phyloP scores from a whole-genome alignment of 53 echinoderm and acorn worm species.

The Patiria pectinifera region DNA sequence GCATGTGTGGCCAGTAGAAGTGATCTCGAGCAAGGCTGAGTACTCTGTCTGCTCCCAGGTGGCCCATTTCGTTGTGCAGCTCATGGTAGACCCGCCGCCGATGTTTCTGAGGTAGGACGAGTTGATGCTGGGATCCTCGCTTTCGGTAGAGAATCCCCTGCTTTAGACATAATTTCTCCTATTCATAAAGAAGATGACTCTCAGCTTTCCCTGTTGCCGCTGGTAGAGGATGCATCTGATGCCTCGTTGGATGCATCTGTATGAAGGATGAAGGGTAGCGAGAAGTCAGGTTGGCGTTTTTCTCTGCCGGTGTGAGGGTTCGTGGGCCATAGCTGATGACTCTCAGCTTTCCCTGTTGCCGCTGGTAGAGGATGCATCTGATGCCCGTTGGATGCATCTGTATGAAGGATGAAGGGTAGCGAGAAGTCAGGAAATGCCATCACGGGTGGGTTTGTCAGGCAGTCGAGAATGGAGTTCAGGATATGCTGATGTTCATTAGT shows the following conservation, averaged over 20 bases:
- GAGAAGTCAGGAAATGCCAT: constrained; percentile 70
- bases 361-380: constrained; percentile 70
- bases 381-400: constrained; percentile 72
- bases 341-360: constrained; percentile 55
- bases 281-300: constrained; percentile 74
- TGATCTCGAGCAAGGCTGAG: constrained; percentile 48
- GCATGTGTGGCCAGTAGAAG: too few relatives aligned
- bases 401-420: constrained; percentile 69
- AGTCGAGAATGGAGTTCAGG: constrained; percentile 54
- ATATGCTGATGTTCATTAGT: constrained; percentile 54
- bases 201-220: too few relatives aligned
- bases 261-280: too few relatives aligned
- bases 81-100: constrained; percentile 40
- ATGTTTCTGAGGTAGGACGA: constrained; percentile 43
- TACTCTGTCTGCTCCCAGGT: constrained; percentile 67
- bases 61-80: constrained; percentile 73
- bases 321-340: constrained; percentile 69
- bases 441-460: constrained; percentile 52
- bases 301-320: constrained; percentile 65
- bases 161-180: constrained; percentile 46
- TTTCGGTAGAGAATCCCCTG: constrained; percentile 55
- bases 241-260: too few relatives aligned
- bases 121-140: constrained; percentile 21
- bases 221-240: too few relatives aligned
- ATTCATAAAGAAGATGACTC: constrained; percentile 67